phyloP scores from a whole-genome alignment of 2,113 vertebrate species.

The Sylvia atricapilla region DNA sequence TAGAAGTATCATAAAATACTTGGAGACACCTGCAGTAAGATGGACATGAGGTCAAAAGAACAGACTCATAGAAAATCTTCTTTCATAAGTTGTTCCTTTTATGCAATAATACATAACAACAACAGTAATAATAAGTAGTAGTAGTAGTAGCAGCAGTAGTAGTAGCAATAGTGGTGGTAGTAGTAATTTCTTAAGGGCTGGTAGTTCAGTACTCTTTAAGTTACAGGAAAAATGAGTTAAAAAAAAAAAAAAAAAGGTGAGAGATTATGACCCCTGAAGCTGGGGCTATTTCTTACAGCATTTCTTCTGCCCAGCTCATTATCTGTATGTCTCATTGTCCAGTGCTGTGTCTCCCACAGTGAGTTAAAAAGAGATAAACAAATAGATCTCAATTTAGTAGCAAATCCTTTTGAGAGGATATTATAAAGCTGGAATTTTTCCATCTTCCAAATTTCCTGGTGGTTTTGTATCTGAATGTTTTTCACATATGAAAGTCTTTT shows the following conservation, averaged over 20 bases:
- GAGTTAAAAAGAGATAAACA: slow-evolving; percentile 35
- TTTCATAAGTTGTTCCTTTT: background rate
- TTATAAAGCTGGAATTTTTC: slow-evolving; percentile 50
- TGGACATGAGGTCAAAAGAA: background rate
- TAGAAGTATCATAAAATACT: background rate
- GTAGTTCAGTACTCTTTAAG: background rate
- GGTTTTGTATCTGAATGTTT: slow-evolving; percentile 40
- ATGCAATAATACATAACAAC: background rate
- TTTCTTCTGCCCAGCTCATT: slow-evolving; percentile 42
- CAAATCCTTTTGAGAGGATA: slow-evolving; percentile 36
- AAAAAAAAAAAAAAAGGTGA: background rate
- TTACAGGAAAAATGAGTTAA: background rate
- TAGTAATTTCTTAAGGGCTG: background rate
- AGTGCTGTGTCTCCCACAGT: slow-evolving; percentile 39
- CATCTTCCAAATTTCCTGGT: slow-evolving; percentile 47
- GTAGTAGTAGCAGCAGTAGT: fast-evolving
- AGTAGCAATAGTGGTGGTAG: background rate
- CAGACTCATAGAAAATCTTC: background rate
- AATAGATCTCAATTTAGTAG: slow-evolving; percentile 42
- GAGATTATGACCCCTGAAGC: background rate
- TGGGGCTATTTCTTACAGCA: background rate
- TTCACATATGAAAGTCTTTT: slow-evolving; percentile 35
- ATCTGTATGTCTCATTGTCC: slow-evolving; percentile 28
- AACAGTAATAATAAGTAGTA: fast-evolving
- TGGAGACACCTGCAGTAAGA: background rate